These are phyloP conservation scores for Coenobita brevimanus DNA, from an alignment of 1,140 invertebrate genomes.

Conservation along the genomic window DNA sequence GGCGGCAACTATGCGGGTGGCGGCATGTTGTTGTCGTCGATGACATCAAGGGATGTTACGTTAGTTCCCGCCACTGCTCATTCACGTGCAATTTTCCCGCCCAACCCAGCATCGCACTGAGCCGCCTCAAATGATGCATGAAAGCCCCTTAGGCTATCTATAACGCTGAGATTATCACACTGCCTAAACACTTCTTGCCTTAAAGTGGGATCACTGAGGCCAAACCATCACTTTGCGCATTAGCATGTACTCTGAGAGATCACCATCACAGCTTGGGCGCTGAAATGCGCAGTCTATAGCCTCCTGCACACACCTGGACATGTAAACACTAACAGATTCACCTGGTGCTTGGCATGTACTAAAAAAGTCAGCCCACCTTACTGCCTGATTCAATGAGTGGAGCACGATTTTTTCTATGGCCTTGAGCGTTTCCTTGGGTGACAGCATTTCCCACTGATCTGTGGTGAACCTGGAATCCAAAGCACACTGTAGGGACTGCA, in stretches of 20 bases:
- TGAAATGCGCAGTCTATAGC: too few species aligned
- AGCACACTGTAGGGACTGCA: not conserved
- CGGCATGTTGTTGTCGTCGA: too few species aligned
- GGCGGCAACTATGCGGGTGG: not conserved
- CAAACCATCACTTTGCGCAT: too few species aligned
- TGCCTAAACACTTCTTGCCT: not conserved
- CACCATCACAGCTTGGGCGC: too few species aligned
- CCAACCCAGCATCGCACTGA: too few species aligned
- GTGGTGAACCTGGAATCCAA: not conserved
- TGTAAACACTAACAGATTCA: not conserved
- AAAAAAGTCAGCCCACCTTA: conserved; percentile 3
- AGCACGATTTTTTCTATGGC: not conserved
- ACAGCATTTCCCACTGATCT: not conserved
- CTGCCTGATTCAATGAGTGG: conserved; percentile 11
- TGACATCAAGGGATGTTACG: too few species aligned
- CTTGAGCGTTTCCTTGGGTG: not conserved
- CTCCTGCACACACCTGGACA: too few species aligned
- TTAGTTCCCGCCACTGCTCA: too few species aligned
- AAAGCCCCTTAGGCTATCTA: not conserved
- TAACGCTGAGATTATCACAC: not conserved
- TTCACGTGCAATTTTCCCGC: too few species aligned
- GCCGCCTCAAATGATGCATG: too few species aligned
- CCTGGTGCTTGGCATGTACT: not conserved
- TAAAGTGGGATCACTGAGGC: too few species aligned
- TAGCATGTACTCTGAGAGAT: too few species aligned